A percentile compares a stretch with the other conserved stretches of the same genome.
These are phyloP conservation scores for Acanthurus tractus DNA, from an alignment of 2,797 vertebrate genomes.

Conservation along the genomic window DNA sequence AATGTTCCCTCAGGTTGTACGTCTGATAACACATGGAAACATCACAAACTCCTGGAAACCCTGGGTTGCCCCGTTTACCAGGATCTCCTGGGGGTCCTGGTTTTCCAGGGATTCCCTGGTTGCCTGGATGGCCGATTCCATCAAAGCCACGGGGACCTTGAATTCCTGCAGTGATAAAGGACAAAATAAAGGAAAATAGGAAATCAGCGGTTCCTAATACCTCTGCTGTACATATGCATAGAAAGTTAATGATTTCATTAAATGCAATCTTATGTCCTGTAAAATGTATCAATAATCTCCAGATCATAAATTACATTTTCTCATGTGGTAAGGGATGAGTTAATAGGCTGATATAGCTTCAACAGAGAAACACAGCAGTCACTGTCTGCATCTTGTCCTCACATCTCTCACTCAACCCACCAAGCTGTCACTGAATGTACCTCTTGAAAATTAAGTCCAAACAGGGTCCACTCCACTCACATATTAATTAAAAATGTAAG, in stretches of 20 bases:
- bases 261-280: not conserved
- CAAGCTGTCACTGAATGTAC: conserved; percentile 14
- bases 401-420: not conserved
- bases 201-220: not conserved
- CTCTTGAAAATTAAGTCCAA: not conserved
- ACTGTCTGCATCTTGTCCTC: conserved; percentile 9
- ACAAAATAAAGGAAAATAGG: not conserved
- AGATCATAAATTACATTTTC: conserved; percentile 19
- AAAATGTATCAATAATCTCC: conserved; percentile 4
- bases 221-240: not conserved
- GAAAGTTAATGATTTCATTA: not conserved
- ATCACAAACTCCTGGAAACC: conserved; percentile 85
- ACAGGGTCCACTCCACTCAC: conserved; percentile 1
- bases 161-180: conserved; percentile 70
- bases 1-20: conserved; percentile 84
- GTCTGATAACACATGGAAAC: conserved; percentile 86
- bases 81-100: conserved; percentile 78
- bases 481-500: conserved; percentile 28
- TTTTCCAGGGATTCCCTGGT: conserved; percentile 83
- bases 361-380: conserved; percentile 9
- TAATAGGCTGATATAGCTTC: conserved; percentile 8
- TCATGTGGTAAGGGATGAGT: not conserved
- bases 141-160: conserved; percentile 85
- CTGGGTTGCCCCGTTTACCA: conserved; percentile 83
- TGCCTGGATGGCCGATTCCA: conserved; percentile 83